Conservation (phyloP, 2,888 invertebrate species). For the Amphipyra tragopoginis region DNA sequence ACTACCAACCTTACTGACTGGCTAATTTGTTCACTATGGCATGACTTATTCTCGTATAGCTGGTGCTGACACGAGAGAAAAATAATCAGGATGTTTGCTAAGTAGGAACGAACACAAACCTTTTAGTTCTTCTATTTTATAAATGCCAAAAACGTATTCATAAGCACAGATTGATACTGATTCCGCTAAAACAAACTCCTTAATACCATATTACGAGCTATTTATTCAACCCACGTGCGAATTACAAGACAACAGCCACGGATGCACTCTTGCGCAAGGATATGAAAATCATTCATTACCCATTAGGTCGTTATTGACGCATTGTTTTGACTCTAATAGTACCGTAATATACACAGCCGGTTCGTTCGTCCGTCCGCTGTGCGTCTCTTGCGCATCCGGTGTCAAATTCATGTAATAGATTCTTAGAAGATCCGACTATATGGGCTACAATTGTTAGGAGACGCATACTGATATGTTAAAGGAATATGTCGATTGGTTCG, state of each 20-base stretch:
- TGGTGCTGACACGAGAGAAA: too few species aligned
- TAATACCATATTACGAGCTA: slow-evolving; percentile 2
- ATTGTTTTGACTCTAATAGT: slow-evolving; percentile 74
- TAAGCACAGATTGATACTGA: slow-evolving; percentile 28
- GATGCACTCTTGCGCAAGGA: slow-evolving; percentile 58
- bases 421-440: slow-evolving; percentile 68
- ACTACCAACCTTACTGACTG: too few species aligned
- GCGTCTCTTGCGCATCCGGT: slow-evolving; percentile 73
- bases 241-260: slow-evolving; percentile 41
- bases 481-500: slow-evolving; percentile 27
- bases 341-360: slow-evolving; percentile 58
- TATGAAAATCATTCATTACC: slow-evolving; percentile 56
- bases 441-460: slow-evolving; percentile 48
- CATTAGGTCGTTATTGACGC: slow-evolving; percentile 66
- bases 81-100: too few species aligned
- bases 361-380: slow-evolving; percentile 54
- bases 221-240: slow-evolving; percentile 43
- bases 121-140: neutral
- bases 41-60: too few species aligned
- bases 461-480: slow-evolving; percentile 33
- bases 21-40: too few species aligned
- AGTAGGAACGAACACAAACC: too few species aligned
- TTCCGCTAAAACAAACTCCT: slow-evolving; percentile 29
- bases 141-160: slow-evolving; percentile 27
- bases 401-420: slow-evolving; percentile 75